Evolutionary conservation across 2,888 invertebrate genomes (phyloP).

Genomic region (Polydrusus pterygomalis): DNA sequence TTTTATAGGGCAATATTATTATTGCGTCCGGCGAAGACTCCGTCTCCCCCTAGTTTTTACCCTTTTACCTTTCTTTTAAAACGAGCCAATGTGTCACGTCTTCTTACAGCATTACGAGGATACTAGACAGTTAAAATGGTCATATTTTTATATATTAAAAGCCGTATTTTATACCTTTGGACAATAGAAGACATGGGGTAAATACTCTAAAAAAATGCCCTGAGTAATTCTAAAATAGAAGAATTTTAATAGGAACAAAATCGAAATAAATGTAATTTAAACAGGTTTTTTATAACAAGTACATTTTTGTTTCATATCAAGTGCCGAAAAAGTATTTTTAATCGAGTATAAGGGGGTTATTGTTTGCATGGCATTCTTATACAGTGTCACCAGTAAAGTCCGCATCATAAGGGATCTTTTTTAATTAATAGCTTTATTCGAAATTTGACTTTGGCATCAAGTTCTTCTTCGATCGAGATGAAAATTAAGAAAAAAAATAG

Average conservation of each 20-base stretch:
- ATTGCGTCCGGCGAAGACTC: slow-evolving; percentile 33
- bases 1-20: slow-evolving; percentile 43
- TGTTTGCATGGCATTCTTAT: too few relatives aligned
- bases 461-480: too few relatives aligned
- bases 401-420: too few relatives aligned
- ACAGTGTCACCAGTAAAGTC: too few relatives aligned
- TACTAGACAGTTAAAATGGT: slow-evolving; percentile 54
- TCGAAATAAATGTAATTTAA: too few relatives aligned
- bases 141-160: slow-evolving; percentile 55
- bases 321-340: too few relatives aligned
- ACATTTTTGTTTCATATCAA: too few relatives aligned
- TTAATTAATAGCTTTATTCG: too few relatives aligned
- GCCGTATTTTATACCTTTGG: slow-evolving; percentile 53
- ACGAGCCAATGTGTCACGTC: slow-evolving; percentile 54
- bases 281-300: too few relatives aligned
- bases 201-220: slow-evolving; percentile 29
- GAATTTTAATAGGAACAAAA: slow-evolving; percentile 34
- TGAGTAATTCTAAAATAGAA: slow-evolving; percentile 33
- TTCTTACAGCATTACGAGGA: slow-evolving; percentile 48
- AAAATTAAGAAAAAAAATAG: too few relatives aligned
- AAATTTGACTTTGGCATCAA: too few relatives aligned
- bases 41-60: slow-evolving; percentile 42
- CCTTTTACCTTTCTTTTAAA: slow-evolving; percentile 49
- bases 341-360: too few relatives aligned
- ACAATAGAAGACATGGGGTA: slow-evolving; percentile 44